Evolutionary conservation across 2,888 invertebrate genomes (phyloP), one percentile per base, ranked within the genome.

Genomic region (Zygogramma bicolorata): DNA sequence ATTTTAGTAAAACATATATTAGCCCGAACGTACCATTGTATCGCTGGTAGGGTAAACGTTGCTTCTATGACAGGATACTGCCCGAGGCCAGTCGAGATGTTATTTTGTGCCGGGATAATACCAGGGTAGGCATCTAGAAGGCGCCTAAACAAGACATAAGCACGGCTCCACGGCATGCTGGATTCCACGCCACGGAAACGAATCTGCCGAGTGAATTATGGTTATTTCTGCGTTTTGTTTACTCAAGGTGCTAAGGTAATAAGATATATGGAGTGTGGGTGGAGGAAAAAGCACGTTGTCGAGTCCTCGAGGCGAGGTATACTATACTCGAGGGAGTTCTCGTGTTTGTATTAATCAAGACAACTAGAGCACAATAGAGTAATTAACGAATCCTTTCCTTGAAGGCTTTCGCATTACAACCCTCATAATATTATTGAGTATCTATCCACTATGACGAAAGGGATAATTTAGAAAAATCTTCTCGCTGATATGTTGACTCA

Each of bases 91-190:
- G 79, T 75, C 74, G 60, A 46, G 42, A 42, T 62, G 62, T 62
- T 62, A 42, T 62, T 62, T 27, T 42, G 62, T 42, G 25, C 62
- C 76, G 61, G 68, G 71, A 78, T 85, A 85, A 85, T 85, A 81
- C 83, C 82, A 84, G 84, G 85, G 83, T 85, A 81, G 78, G 71
- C 76, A 78, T 80, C 79, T 77, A 79, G 79, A 77, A 84, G 84
- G 84, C 84, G 84, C 84, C 85, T 85, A 84, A 85, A 85, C 82
- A 85, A 85, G 85, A 85, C 84, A 82, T 84, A 82, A 83, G 80
- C 75, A 81, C 80, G 78, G 77, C 77, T 78, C 79, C 80, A 75
- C 61, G 73, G 77, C 79, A 73, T 77, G 74, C 76, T 77, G 77
- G 74, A 75, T 78, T 77, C 74, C 78, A 67, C 67, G 63, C 63